These are phyloP conservation scores for Littorina saxatilis DNA, from an alignment of 1,140 invertebrate species.

Conservation along the genomic window DNA sequence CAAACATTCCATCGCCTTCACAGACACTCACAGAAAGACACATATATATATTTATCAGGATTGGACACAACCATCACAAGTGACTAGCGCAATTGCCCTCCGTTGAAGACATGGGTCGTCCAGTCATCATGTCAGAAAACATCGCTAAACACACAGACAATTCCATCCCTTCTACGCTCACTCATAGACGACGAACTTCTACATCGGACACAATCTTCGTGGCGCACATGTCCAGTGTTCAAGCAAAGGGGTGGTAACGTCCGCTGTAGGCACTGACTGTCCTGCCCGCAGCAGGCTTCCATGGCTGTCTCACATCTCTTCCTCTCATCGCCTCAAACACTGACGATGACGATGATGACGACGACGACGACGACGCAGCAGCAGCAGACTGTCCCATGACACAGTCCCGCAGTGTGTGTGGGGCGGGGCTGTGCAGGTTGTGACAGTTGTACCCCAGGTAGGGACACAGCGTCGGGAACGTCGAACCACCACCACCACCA, in stretches of 20 bases:
- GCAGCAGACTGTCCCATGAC: slow-evolving; percentile 10
- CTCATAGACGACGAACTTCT: neutral
- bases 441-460: slow-evolving; percentile 35
- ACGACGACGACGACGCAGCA: neutral
- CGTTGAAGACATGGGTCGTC: too few relatives aligned
- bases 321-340: neutral
- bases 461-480: slow-evolving; percentile 28
- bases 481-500: neutral
- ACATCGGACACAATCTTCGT: too few relatives aligned
- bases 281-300: too few relatives aligned
- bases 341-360: slow-evolving; percentile 1
- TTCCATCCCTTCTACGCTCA: neutral
- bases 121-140: too few relatives aligned
- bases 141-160: neutral
- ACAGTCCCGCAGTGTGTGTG: slow-evolving; percentile 33
- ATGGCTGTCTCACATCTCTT: too few relatives aligned
- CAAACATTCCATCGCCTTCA: too few relatives aligned
- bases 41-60: neutral
- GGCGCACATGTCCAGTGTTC: too few relatives aligned
- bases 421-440: slow-evolving; percentile 11
- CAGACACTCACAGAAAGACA: too few relatives aligned
- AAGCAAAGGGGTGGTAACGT: too few relatives aligned
- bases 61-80: too few relatives aligned
- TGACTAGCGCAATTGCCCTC: too few relatives aligned
- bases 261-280: too few relatives aligned